Evolutionary conservation across 2,113 vertebrate genomes (phyloP), one percentile per base, ranked within the genome.

Genomic region (pig (Sus scrofa)): DNA sequence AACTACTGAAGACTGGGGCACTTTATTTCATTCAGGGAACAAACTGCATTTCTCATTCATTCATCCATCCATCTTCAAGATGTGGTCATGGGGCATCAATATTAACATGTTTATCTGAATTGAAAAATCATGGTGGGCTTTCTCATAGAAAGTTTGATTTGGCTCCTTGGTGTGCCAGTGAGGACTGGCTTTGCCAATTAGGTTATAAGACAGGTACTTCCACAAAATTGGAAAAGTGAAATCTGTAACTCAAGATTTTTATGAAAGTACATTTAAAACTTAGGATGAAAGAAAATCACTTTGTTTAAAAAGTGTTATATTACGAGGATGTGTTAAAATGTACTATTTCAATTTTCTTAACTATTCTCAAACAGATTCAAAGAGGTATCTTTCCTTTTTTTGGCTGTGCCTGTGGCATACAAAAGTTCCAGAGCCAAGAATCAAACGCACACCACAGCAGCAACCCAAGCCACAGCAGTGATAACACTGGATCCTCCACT

Each of bases 321-420:
- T 60, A 67, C 26, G 1, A 65, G 1, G 7, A 60, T 65, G 37
- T 50, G 39, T 39, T 73, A 91, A 87, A 91, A 89, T 52, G 19
- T 85, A 78, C 20, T 54, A 56, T 30, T 88, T 85, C 67, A 34
- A 79, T 71, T 85, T 86, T 86, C 54, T 94, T 60, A 52, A 56
- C 34, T 84, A 63, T 18, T 73, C 63, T 91, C 32, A 92, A 95
- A 63, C n/a, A 94, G 39, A 81, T 85, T 50, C 50, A 86, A 22
- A 11, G 4, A 67, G 56, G 39, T 87, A 26, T 68, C 39, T 63
- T 24, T 85, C 44, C 44, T 44, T 44, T 44, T 44, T 44, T 44
- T 44, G 44, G 44, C 44, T 44, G 44, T 44, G 44, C 44, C 44
- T 44, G 44, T 8, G 44, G 44, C 44, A 44, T 44, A 44, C 44